Evolutionary conservation across 2,888 invertebrate genomes (phyloP).

Genomic region (Phyllotreta cruciferae): DNA sequence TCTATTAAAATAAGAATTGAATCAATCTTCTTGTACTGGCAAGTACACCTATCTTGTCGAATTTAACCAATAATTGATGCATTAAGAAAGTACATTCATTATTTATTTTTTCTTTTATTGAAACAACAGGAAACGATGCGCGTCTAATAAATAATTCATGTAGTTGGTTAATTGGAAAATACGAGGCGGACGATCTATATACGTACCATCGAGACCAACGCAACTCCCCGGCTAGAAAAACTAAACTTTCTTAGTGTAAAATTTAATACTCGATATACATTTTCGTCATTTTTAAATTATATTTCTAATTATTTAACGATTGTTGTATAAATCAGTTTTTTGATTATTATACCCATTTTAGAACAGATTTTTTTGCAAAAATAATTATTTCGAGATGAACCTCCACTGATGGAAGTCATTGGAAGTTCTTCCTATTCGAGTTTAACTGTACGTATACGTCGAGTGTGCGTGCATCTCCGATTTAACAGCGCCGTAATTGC

Average conservation of each 20-base stretch:
- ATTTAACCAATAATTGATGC: slow-evolving; percentile 1
- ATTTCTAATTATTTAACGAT: too few species aligned
- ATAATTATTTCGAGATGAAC: too few species aligned
- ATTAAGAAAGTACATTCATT: neutral
- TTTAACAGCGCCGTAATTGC: slow-evolving; percentile 24
- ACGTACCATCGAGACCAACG: slow-evolving; percentile 32
- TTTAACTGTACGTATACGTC: slow-evolving; percentile 33
- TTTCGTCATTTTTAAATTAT: too few species aligned
- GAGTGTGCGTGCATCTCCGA: slow-evolving; percentile 32
- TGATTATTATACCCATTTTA: too few species aligned
- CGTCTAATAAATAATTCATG: slow-evolving; percentile 35
- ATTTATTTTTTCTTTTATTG: slow-evolving; percentile 12
- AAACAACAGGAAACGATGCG: slow-evolving; percentile 31
- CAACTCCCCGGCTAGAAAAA: too few species aligned
- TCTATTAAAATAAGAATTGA: too few species aligned
- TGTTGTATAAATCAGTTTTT: too few species aligned
- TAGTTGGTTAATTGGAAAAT: slow-evolving; percentile 33
- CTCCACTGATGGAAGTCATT: slow-evolving; percentile 12
- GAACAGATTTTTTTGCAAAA: too few species aligned
- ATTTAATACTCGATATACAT: too few species aligned
- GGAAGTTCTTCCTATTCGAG: slow-evolving; percentile 27
- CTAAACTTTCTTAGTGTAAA: too few species aligned
- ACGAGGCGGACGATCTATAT: slow-evolving; percentile 33
- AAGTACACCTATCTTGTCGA: too few species aligned
- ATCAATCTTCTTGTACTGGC: too few species aligned